Base-by-base conservation (phyloP, 2,113 vertebrate genomes). In the Colius striatus region DNA sequence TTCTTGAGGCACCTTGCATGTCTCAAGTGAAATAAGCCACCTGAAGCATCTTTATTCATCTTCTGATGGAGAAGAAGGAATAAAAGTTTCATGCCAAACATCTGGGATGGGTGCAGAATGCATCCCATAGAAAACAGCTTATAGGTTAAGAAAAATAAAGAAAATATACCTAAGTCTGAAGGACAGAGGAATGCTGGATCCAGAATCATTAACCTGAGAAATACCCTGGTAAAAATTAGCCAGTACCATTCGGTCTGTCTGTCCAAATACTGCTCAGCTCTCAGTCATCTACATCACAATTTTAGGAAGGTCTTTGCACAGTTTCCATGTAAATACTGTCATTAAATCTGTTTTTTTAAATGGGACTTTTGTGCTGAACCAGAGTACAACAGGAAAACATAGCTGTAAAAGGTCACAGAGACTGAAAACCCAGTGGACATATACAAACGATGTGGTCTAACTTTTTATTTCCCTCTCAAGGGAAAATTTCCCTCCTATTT, bases 341-440 rank as follows among this genome's bases (percentile, higher is more conserved):
- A 34, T 32, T 19, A 58, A 74, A 8, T 47, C 25, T 32, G 32
- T 63, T 65, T 63, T 65, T 78, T 74, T 5, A 6, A 57, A 84
- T 1, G 21, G 11, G 0, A 0, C 53, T 88, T 61, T 82, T 38
- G 57, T 27, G 48, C 16, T 3, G 3, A 82, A 74, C 6, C 4
- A 21, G 54, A 73, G 19, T 8, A 76, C 26, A 16, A 48, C 13
- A 87, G 67, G 65, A 67, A 68, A 62, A 54, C 20, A 13, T 2
- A 43, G 11, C 11, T 63, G 29, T 9, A 81, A 75, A 74, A 71
- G 16, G 38, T 41, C 67, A 67, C 16, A 77, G 26, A 71, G 43
- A 47, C 13, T 47, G 16, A 48, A 60, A 89, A 65, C 18, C 6
- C 51, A 78, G 47, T 41, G 30, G 48, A 58, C 5, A 9, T 25